Evolutionary conservation across 2,113 vertebrate species (phyloP), one percentile per base, ranked within the genome.

Genomic region (Eidolon helvum): DNA sequence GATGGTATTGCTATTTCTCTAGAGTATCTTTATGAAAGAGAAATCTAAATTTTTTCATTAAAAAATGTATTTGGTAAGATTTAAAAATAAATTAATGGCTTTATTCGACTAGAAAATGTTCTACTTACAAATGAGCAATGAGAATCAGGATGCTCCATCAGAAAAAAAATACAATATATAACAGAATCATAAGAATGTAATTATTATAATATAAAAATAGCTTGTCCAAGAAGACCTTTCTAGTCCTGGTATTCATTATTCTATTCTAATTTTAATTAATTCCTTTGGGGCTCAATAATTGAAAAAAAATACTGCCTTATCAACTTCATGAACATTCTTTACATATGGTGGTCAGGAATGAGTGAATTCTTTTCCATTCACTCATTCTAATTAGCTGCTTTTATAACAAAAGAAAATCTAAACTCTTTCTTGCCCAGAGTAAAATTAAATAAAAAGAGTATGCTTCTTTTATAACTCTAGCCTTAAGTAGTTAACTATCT

Each of bases 261-360:
- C 91, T 92, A 97, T 98, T 98, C 97, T 86, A 92, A 5, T 94
- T 97, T 97, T 97, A 98, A 98, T 98, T 98, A 98, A 98, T 97
- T 98, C 97, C 94, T 98, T 57, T 53, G 59, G 66, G 84, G 85
- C 96, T 95, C 63, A 82, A 66, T 33, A 69, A 89, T 94, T 97
- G 95, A 0, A 28, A 84, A 90, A 97, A 96, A 87, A 96, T 78
- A 94, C 28, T 84, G 10, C 57, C 82, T 94, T 97, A 89, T 97
- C 85, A 97, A 88, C 50, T 95, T 48, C 77, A 97, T 94, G 97
- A 97, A 95, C 87, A 77, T 89, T 78, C 79, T 92, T 87, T 96
- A 98, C 82, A 85, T 84, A 83, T 86, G 43, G 83, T 94, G 75
- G 71, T 89, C 87, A 96, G 40, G 66, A 95, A 48, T 48, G 48